Evolutionary conservation across 2,113 vertebrate genomes (phyloP).

Genomic region (Halichoerus grypus): DNA sequence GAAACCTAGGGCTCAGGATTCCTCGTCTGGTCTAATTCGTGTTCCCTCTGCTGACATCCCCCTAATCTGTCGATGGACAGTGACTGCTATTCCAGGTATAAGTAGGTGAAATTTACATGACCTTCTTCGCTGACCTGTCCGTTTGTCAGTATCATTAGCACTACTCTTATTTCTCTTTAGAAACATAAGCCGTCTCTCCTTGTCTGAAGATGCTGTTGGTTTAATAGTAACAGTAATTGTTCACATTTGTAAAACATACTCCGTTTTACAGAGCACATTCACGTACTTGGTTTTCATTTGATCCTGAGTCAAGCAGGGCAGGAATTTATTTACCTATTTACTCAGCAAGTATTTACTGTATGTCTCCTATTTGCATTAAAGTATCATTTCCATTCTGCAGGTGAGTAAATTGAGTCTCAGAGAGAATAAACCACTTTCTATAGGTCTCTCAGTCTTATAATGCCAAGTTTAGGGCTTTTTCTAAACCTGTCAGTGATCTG

Average conservation of each 20-base stretch:
- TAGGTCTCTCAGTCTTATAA: background rate
- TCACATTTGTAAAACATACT: conserved; percentile 8
- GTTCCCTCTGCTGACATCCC: background rate
- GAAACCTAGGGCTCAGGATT: background rate
- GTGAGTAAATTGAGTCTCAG: background rate
- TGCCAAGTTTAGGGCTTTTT: background rate
- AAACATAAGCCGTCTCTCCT: background rate
- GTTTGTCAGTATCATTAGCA: background rate
- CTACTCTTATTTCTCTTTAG: background rate
- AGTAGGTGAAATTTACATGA: background rate
- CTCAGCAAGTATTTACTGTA: conserved; percentile 15
- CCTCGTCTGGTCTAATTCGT: background rate
- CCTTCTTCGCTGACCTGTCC: background rate
- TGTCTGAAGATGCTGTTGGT: background rate
- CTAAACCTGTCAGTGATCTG: background rate
- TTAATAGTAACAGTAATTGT: background rate
- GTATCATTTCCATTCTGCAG: background rate
- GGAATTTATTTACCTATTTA: conserved; percentile 1
- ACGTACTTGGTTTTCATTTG: background rate
- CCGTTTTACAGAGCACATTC: background rate
- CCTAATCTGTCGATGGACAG: background rate
- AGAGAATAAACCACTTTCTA: background rate
- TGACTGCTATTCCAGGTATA: background rate
- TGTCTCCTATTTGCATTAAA: background rate
- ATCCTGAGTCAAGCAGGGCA: background rate